Percentiles rank a stretch among this genome's conserved stretches.
phyloP scores from a whole-genome alignment of 2,888 invertebrate species.

The Schizotus pectinicornis region DNA sequence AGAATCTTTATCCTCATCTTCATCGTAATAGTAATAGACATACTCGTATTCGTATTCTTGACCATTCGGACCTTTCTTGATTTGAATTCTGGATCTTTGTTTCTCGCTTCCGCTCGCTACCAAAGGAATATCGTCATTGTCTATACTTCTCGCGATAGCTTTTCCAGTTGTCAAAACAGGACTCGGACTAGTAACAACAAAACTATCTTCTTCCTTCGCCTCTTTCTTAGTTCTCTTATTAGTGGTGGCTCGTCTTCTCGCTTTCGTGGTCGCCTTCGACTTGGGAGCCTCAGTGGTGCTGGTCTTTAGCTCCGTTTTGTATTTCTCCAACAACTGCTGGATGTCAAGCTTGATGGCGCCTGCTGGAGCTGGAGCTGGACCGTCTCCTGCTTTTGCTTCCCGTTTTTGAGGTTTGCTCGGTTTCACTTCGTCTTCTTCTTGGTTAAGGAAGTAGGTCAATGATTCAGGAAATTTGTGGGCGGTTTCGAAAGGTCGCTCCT shows the following conservation, averaged over 20 bases:
- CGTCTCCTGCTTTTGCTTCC: slow-evolving; percentile 40
- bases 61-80: slow-evolving; percentile 88
- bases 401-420: slow-evolving; percentile 43
- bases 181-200: slow-evolving; percentile 62
- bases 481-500: slow-evolving; percentile 66
- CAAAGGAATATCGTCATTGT: slow-evolving; percentile 43
- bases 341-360: slow-evolving; percentile 50
- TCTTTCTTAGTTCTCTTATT: slow-evolving; percentile 47
- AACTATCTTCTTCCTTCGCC: slow-evolving; percentile 41
- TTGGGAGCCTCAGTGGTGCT: slow-evolving; percentile 33
- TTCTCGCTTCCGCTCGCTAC: slow-evolving; percentile 70
- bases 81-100: slow-evolving; percentile 75
- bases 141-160: slow-evolving; percentile 40
- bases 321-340: slow-evolving; percentile 51
- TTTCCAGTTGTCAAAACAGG: slow-evolving; percentile 65
- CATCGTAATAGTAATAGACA: slow-evolving; percentile 89
- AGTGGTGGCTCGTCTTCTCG: slow-evolving; percentile 28
- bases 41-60: slow-evolving; percentile 93
- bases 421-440: slow-evolving; percentile 49
- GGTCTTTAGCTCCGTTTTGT: slow-evolving; percentile 48
- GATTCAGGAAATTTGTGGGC: slow-evolving; percentile 72
- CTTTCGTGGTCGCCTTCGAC: slow-evolving; percentile 1
- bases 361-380: slow-evolving; percentile 54
- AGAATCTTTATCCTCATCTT: slow-evolving; percentile 64
- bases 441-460: slow-evolving; percentile 52